Evolutionary conservation across 1,140 invertebrate genomes (phyloP), one percentile per base, ranked within the genome.

Genomic region (Apis florea): DNA sequence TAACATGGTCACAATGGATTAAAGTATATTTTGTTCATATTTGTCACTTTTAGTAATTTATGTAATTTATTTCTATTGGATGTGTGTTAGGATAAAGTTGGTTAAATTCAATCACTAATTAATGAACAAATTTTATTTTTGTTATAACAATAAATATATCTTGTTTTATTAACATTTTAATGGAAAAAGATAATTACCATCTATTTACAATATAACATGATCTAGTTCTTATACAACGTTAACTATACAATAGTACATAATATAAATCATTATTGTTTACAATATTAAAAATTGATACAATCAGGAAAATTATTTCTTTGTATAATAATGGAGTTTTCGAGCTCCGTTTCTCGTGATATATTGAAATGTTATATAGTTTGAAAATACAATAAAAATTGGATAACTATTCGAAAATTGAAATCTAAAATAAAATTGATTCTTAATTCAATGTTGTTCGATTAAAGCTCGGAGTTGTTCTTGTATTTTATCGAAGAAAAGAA

Each of bases 161-260:
- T 51, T 71, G 53, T 19, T 77, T 75, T 79, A 31, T 19, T 70
- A 53, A 76, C 40, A 26, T 56, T 70, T 59, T 53, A 19, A 67
- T 78, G 61, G 71, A 84, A 82, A 84, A 72, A 88, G 79, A 81
- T 79, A 63, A 64, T 83, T 83, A 67, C 67, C 47, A 74, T 70
- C 13, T 82, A 87, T 76, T 64, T 73, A 83, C 73, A 77, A 24
- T 40, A 78, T 17, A 74, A 49, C 11, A 24, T 31, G 67, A 63
- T 73, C 8, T 72, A 71, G 21, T 21, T 69, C 12, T 75, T 67
- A 68, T 58, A 75, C 10, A 53, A 68, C 26, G 53, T 4, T 51
- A 54, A 47, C 47, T 68, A 75, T 56, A 75, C 68, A 83, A 24
- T 51, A 61, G 17, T 63, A 70, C 1, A 5, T 69, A 54, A 47